Evolutionary conservation across 2,113 vertebrate species (phyloP), one percentile per base, ranked within the genome.

Genomic region (Aviceda subcristata): DNA sequence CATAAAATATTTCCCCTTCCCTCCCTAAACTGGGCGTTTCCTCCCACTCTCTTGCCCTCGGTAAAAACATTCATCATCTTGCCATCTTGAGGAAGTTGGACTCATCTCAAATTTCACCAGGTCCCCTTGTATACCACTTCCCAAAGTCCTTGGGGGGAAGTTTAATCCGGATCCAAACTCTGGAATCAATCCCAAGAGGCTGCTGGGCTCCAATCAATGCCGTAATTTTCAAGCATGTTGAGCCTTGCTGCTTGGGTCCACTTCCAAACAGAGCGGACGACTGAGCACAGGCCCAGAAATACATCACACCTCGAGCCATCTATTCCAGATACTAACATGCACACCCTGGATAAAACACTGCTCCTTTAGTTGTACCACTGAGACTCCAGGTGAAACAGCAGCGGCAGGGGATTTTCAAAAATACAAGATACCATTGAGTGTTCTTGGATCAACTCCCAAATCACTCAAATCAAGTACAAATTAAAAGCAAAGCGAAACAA

Each of bases 61-160:
- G 96, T 96, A 73, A 97, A 97, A 96, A 89, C 92, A 96, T 95
- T 96, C 77, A 94, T 96, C 93, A 73, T 96, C 90, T 95, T 96
- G 92, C 96, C 95, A 97, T 80, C 95, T 95, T 94, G 89, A 96
- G 94, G 95, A 97, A 96, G 91, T 89, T 95, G 84, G 92, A 91
- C 39, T 82, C 77, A 15, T 95, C 80, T 94, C 97, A 95, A 79
- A 95, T 96, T 95, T 97, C 96, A 97, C 66, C 80, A 90, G 53
- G 91, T 94, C 91, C 92, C 78, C 92, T 73, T 21, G 30, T 89
- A 91, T 72, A 91, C 73, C 84, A 81, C 86, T 95, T 97, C 88
- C 96, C 94, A 94, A 97, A 94, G 45, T 96, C 94, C 96, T 97
- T 82, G 39, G 43, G 97, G 96, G 95, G 21, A 87, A 85, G 84